phyloP scores from a whole-genome alignment of 2,888 invertebrate genomes.

The Diloba caeruleocephala region DNA sequence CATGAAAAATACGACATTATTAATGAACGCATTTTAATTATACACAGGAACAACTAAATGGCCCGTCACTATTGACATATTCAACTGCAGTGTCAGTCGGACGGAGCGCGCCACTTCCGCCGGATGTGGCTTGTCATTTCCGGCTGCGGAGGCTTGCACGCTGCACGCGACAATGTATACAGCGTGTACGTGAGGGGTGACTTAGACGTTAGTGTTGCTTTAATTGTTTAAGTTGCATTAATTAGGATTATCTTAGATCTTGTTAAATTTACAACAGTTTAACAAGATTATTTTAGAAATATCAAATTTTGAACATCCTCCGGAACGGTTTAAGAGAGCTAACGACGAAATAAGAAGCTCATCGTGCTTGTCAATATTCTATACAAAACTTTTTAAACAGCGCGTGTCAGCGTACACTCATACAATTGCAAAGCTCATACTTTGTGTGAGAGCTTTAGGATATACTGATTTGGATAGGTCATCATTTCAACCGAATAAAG shows the following conservation, averaged over 20 bases:
- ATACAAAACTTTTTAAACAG: no score
- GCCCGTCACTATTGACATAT: slow-evolving; percentile 51
- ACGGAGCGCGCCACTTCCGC: slow-evolving; percentile 62
- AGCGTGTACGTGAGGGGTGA: slow-evolving; percentile 18
- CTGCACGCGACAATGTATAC: slow-evolving; percentile 53
- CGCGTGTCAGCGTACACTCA: no score
- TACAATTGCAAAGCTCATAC: no score
- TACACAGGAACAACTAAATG: slow-evolving; percentile 41
- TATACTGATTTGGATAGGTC: no score
- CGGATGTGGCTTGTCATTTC: slow-evolving; percentile 66
- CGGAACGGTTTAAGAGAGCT: not conserved
- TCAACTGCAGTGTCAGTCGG: slow-evolving; percentile 49
- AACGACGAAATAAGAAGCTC: no score
- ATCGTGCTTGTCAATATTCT: no score
- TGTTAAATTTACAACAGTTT: not conserved
- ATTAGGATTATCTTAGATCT: slow-evolving; percentile 17
- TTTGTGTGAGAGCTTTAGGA: no score
- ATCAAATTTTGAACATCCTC: no score
- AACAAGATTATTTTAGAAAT: no score
- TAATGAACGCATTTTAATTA: slow-evolving; percentile 32
- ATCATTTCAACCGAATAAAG: no score
- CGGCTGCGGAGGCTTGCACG: slow-evolving; percentile 54
- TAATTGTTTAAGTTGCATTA: slow-evolving; percentile 39
- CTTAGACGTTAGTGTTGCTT: slow-evolving; percentile 27
- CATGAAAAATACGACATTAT: slow-evolving; percentile 12